Percentiles rank a stretch among this genome's conserved stretches.
These are phyloP conservation scores for Trinectes maculatus DNA, from an alignment of 2,113 vertebrate species.

Conservation along the genomic window DNA sequence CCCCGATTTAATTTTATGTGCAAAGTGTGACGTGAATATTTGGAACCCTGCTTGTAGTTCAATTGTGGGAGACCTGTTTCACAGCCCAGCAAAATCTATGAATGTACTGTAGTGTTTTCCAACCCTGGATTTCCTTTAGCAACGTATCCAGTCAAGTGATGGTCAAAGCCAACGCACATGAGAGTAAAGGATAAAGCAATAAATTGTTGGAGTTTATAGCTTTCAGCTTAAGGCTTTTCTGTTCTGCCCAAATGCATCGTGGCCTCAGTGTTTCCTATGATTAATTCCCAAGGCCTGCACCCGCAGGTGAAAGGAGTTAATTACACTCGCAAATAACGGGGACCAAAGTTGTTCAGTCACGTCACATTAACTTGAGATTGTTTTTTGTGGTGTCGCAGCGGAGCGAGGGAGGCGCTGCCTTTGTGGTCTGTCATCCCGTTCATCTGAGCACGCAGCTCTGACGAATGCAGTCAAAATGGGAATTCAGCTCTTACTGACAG, in stretches of 20 bases:
- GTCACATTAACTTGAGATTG: conserved; percentile 61
- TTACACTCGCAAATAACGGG: conserved; percentile 56
- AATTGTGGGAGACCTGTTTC: conserved; percentile 27
- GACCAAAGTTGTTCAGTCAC: conserved; percentile 56
- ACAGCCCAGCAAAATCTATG: no score
- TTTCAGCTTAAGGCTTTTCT: conserved; percentile 4
- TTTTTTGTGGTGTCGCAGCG: conserved; percentile 9
- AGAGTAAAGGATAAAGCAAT: conserved; percentile 12
- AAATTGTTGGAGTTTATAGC: not conserved
- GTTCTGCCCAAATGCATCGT: conserved; percentile 21
- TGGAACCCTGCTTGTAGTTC: conserved; percentile 9
- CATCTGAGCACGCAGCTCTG: conserved; percentile 13
- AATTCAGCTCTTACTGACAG: conserved; percentile 51
- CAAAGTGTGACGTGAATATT: conserved; percentile 32
- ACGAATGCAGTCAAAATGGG: conserved; percentile 45
- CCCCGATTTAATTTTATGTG: conserved; percentile 32
- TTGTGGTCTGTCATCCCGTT: conserved; percentile 20
- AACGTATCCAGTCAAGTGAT: not conserved
- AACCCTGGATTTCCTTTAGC: conserved; percentile 1
- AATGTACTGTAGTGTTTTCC: conserved; percentile 21
- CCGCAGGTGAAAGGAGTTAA: conserved; percentile 64
- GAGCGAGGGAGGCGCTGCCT: conserved; percentile 19
- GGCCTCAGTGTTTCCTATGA: conserved; percentile 41
- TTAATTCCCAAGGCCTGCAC: conserved; percentile 30
- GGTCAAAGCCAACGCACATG: not conserved